Evolutionary conservation across 2,113 vertebrate genomes (phyloP), one percentile per base, ranked within the genome.

Genomic region (Steatornis caripensis): DNA sequence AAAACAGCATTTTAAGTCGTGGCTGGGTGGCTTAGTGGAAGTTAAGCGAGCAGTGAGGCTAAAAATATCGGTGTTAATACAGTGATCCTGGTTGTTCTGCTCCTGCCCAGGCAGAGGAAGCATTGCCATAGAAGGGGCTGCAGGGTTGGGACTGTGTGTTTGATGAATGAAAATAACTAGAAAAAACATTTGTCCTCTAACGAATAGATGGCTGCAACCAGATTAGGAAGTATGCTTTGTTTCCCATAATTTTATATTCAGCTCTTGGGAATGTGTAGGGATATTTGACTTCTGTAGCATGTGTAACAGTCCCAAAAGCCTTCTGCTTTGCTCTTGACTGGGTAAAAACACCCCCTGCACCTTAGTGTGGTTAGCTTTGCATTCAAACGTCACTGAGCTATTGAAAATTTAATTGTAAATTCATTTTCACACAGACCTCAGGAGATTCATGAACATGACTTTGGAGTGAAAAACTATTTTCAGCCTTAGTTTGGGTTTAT

Each of bases 81-180:
- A 72, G 68, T 1, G 2, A 55, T 86, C 61, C 46, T 66, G 43
- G 70, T 51, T 32, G 9, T 17, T 76, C 80, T 78, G 36, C 74
- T 92, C 43, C 20, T 89, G 84, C 51, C 57, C 64, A 78, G 64
- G 37, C 58, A 0, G 77, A 87, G 94, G 91, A 96, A 84, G 77
- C 65, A 64, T 89, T 95, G 74, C 91, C 93, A 76, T 87, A 93
- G 93, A 92, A 96, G 61, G 84, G 86, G 43, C 80, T 96, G 77
- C 68, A 82, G 51, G 43, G 34, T 2, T 92, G 64, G 29, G 36
- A 66, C 45, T 37, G 27, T 60, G 55, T 87, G 49, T 66, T 90
- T 89, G 90, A 81, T 93, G 83, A 96, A 84, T 93, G 83, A 87
- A 95, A 90, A 89, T 14, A 84, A 72, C 76, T 70, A 81, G 82